phyloP scores from a whole-genome alignment of 2,888 invertebrate genomes.

The Myopa tessellatipennis region DNA sequence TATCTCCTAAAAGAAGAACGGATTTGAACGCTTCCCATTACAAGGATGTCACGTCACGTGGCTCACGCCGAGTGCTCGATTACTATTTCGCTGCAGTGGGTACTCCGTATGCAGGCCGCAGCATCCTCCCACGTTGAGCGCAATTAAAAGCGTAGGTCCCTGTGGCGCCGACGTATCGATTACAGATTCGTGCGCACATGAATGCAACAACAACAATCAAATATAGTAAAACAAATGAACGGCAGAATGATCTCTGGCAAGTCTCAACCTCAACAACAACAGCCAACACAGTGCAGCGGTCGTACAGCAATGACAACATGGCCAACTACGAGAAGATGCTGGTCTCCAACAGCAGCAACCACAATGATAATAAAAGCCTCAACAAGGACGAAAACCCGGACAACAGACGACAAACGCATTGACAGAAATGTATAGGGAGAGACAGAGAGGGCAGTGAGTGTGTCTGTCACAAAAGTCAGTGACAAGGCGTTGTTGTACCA shows the following conservation, averaged over 20 bases:
- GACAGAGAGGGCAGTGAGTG: not conserved
- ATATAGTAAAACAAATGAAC: constrained; percentile 4
- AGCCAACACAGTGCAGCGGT: not conserved
- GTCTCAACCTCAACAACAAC: not conserved
- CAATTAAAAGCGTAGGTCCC: not conserved
- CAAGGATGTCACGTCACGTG: not conserved
- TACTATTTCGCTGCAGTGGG: not conserved
- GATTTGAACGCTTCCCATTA: too few species aligned
- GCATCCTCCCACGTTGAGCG: not conserved
- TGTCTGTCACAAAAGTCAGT: not conserved
- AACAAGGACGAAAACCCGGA: not conserved
- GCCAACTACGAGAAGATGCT: not conserved
- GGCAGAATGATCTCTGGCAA: not conserved
- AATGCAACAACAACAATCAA: not conserved
- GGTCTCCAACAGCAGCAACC: not conserved
- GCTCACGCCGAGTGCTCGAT: not conserved
- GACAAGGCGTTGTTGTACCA: not conserved
- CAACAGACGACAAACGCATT: not conserved
- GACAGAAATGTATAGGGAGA: not conserved
- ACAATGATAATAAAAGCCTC: not conserved
- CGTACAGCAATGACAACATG: not conserved
- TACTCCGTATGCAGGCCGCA: not conserved
- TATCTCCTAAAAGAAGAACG: too few species aligned
- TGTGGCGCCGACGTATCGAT: not conserved
- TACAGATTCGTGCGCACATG: not conserved